phyloP scores from a whole-genome alignment of 2,888 invertebrate species.

The Euproctis similis region DNA sequence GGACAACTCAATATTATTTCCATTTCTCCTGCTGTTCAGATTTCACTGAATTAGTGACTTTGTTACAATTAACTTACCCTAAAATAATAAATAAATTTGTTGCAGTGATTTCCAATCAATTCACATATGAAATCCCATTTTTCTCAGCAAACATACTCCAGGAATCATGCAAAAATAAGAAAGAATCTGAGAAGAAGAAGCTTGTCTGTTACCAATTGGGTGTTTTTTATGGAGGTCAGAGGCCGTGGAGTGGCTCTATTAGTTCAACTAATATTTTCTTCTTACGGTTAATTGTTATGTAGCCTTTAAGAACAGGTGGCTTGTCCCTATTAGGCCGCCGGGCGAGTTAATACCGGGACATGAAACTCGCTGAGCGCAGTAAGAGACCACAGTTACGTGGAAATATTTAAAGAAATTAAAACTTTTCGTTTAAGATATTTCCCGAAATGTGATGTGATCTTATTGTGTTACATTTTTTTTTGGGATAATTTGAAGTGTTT shows the following conservation, averaged over 20 bases:
- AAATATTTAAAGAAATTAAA: constrained; percentile 75
- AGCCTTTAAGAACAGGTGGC: constrained; percentile 71
- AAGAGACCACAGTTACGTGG: constrained; percentile 44
- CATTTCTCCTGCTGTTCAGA: no score
- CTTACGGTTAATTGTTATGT: constrained; percentile 72
- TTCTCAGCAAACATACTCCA: constrained; percentile 44
- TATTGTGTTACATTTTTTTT: constrained; percentile 54
- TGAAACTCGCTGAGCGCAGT: constrained; percentile 55
- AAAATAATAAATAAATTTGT: no score
- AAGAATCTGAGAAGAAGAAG: constrained; percentile 63
- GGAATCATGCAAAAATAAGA: constrained; percentile 66
- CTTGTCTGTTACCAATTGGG: constrained; percentile 51
- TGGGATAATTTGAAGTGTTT: constrained; percentile 39
- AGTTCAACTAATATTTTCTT: constrained; percentile 72
- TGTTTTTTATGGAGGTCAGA: constrained; percentile 65
- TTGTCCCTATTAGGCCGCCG: constrained; percentile 63
- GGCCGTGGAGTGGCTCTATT: constrained; percentile 65
- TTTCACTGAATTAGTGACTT: no score
- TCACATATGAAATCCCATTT: constrained; percentile 59
- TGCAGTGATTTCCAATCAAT: constrained; percentile 61
- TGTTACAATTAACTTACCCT: no score
- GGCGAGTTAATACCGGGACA: constrained; percentile 54
- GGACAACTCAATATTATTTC: no score
- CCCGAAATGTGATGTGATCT: constrained; percentile 48
- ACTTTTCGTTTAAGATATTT: constrained; percentile 63